Conservation (phyloP, 2,888 invertebrate species). For the Stenichneumon culpator region DNA sequence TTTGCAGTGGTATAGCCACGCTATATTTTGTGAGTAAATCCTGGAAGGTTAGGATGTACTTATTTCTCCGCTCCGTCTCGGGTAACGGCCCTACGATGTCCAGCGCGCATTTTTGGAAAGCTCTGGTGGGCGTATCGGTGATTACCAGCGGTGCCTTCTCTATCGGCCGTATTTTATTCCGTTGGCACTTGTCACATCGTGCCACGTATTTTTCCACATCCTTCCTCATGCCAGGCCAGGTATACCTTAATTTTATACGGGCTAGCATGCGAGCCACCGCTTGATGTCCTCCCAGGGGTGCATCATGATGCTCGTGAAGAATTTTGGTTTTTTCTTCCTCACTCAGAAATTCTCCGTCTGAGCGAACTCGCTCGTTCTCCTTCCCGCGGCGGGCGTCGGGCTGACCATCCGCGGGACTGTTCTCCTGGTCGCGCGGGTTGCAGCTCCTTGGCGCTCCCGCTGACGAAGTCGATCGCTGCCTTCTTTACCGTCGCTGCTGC, state of each 20-base stretch:
- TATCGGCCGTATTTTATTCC: constrained; percentile 39
- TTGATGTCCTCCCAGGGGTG: constrained; percentile 46
- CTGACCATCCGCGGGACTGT: not conserved
- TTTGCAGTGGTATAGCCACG: constrained; percentile 54
- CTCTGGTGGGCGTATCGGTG: constrained; percentile 47
- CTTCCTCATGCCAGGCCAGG: constrained; percentile 68
- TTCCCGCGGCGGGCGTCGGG: not conserved
- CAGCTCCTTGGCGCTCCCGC: not conserved
- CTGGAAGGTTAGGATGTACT: no score
- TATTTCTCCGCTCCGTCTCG: no score
- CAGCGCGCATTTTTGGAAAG: constrained; percentile 63
- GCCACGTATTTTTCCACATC: constrained; percentile 50
- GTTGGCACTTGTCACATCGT: constrained; percentile 49
- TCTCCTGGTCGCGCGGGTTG: not conserved
- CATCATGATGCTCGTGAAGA: constrained; percentile 49
- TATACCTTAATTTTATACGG: constrained; percentile 61
- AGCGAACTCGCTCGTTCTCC: not conserved
- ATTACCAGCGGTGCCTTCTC: constrained; percentile 62
- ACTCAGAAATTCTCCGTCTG: not conserved
- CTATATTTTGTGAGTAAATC: constrained; percentile 31
- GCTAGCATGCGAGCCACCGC: constrained; percentile 58
- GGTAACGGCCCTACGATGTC: constrained; percentile 60
- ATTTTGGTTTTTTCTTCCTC: not conserved
- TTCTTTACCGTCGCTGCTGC: not conserved
- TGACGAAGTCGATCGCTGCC: not conserved